Percentiles rank a stretch among this genome's conserved stretches.
Conservation (phyloP, 2,888 invertebrate species). For the Notodonta ziczac region DNA sequence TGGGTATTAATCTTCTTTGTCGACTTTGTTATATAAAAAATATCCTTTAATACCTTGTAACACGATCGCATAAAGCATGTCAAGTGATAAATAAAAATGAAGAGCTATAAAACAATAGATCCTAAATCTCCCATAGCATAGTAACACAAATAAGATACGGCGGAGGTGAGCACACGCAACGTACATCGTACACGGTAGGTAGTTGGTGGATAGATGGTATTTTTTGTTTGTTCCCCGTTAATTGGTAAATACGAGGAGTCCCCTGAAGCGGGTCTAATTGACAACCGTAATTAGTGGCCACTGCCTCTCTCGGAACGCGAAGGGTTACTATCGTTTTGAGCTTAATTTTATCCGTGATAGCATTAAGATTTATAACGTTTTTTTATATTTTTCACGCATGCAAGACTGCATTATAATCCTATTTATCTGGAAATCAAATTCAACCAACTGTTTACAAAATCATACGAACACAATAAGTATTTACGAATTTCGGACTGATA, state of each 20-base stretch:
- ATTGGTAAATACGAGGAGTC: conserved; percentile 27
- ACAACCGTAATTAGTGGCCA: conserved; percentile 22
- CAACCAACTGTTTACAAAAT: no score
- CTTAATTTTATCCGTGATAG: neutral
- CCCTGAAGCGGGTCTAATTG: conserved; percentile 36
- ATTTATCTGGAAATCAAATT: no score
- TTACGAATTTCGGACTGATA: no score
- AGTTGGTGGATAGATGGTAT: conserved; percentile 15
- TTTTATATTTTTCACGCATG: no score
- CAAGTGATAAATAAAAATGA: neutral
- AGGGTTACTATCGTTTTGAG: neutral
- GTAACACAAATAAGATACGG: conserved; percentile 6
- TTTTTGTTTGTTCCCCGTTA: conserved; percentile 22
- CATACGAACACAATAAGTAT: no score
- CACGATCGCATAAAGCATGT: neutral
- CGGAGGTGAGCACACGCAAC: conserved; percentile 5
- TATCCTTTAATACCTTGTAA: neutral
- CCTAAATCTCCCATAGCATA: conserved; percentile 6
- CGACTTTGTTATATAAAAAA: no score
- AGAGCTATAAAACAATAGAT: conserved; percentile 1
- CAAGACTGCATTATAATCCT: no score
- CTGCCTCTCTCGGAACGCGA: neutral
- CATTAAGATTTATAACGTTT: neutral
- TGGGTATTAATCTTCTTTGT: no score
- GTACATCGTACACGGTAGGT: neutral